phyloP scores from a whole-genome alignment of 2,113 vertebrate genomes.

The Sylvia atricapilla region DNA sequence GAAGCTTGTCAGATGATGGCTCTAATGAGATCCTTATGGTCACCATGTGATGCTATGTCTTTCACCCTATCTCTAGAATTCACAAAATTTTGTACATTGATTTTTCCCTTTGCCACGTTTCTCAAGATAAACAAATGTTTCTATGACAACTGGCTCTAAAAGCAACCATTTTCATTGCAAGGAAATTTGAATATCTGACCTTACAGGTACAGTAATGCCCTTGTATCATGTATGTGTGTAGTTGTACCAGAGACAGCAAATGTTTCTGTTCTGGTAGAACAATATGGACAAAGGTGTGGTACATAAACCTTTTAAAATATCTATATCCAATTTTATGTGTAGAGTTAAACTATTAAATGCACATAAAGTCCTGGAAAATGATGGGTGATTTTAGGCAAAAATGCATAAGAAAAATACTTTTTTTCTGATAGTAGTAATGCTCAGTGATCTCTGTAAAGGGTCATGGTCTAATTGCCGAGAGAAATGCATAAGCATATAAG shows the following conservation, averaged over 20 bases:
- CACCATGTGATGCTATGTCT: background rate
- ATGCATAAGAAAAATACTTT: background rate
- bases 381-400: background rate
- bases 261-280: background rate
- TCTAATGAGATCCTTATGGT: constrained; percentile 40
- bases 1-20: background rate
- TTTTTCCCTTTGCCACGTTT: background rate
- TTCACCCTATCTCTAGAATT: background rate
- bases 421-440: background rate
- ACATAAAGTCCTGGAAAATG: background rate
- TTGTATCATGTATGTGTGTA: background rate
- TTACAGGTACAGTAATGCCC: background rate
- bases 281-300: background rate
- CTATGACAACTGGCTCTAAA: background rate
- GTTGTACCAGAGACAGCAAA: background rate
- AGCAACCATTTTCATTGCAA: background rate
- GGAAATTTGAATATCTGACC: background rate
- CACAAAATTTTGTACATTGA: background rate
- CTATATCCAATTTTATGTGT: background rate
- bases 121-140: background rate
- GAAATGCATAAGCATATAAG: constrained; percentile 12
- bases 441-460: background rate
- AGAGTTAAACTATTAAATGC: background rate
- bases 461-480: background rate
- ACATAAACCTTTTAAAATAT: background rate